Evolutionary conservation across 2,888 invertebrate genomes (phyloP).

Genomic region (Tuta absoluta): DNA sequence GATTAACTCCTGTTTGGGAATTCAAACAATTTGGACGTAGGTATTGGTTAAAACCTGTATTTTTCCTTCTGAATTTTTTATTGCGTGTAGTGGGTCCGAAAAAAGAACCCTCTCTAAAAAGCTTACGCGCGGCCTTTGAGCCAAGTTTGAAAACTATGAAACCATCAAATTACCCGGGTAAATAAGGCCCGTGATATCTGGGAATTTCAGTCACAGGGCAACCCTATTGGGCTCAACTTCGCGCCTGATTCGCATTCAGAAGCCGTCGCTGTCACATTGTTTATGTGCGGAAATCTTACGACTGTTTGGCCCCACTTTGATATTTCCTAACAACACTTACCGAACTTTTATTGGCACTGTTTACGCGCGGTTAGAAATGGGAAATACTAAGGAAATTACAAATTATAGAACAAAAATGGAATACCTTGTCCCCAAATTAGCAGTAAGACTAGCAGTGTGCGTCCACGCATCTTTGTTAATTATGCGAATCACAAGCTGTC

Average conservation of each 20-base stretch:
- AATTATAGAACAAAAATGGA: not conserved
- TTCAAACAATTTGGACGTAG: too few relatives aligned
- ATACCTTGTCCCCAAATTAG: constrained; percentile 22
- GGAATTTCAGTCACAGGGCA: too few relatives aligned
- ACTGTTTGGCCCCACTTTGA: constrained; percentile 26
- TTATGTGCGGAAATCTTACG: constrained; percentile 34
- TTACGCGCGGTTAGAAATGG: not conserved
- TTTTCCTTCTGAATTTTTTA: too few relatives aligned
- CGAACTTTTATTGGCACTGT: constrained; percentile 25
- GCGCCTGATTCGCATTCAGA: constrained; percentile 33
- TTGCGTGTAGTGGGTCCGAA: too few relatives aligned
- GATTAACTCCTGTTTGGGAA: too few relatives aligned
- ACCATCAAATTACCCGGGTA: too few relatives aligned
- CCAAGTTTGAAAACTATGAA: too few relatives aligned
- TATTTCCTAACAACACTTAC: constrained; percentile 26
- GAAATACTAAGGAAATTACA: not conserved
- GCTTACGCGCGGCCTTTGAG: too few relatives aligned
- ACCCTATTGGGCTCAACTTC: constrained; percentile 16
- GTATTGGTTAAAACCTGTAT: too few relatives aligned
- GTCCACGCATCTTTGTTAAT: constrained; percentile 24
- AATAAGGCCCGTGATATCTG: not conserved
- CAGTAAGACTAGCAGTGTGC: constrained; percentile 10
- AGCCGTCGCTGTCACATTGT: constrained; percentile 36
- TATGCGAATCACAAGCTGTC: constrained; percentile 25
- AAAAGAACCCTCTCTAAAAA: too few relatives aligned